Evolutionary conservation across 2,888 invertebrate species (phyloP), one percentile per base, ranked within the genome.

Genomic region (Eupithecia exiguata): DNA sequence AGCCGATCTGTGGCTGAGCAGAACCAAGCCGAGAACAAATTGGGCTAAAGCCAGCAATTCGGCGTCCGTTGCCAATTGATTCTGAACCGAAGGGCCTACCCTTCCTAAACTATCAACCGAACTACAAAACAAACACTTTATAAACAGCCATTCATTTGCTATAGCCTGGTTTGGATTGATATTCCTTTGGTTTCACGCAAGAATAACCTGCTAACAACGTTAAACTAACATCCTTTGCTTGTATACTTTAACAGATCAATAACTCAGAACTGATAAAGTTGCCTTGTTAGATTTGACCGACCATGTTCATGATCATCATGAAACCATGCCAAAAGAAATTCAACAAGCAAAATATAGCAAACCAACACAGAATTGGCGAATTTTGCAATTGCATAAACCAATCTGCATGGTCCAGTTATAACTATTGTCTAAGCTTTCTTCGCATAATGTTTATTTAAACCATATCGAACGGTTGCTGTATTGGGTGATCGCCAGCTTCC

Each of bases 401-500:
- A 40, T 71, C 72, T 76, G 75, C 69, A 71, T 72, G 72, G 69
- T 75, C 77, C 69, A 68, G 43, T 69, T 65, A 49, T 21, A 69
- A 62, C 66, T 76, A 79, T 77, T 73, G 74, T 81, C 79, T 78
- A 71, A 76, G 76, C 72, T 77, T 76, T 76, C 74, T 67, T 76
- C 74, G 72, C 76, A 72, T 75, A 72, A 79, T 79, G 78, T 82
- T 81, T 79, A 83, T 83, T 83, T 83, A 83, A 81, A 85, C 84
- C 82, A 82, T 86, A 87, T 86, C 82, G 82, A 86, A 86, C 83
- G 79, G 79, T 80, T 75, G 81, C 85, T 81, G 83, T 81, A 88
- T 90, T 91, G 91, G 90, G 87, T 82, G 84, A 76, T 79, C 80
- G 91, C 91, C 91, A 92, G 86, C 86, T 75, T 79, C 79, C 90